Evolutionary conservation across 2,888 invertebrate species (phyloP), one percentile per base, ranked within the genome.

Genomic region (Calliphora vomitoria): DNA sequence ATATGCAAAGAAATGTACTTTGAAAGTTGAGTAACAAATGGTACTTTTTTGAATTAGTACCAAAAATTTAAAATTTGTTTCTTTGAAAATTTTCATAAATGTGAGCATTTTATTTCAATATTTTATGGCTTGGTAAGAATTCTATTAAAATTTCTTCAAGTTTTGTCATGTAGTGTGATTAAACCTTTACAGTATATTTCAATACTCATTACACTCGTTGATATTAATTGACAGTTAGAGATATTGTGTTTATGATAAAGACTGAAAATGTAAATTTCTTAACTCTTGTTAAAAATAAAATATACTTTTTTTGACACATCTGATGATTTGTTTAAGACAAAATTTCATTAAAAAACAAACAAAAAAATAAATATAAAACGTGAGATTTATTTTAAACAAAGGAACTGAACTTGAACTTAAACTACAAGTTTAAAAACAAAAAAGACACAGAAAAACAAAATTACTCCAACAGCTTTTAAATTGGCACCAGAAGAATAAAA

Each of bases 351-450:
- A 35, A 35, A 6, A 35, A 5, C 35, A 35, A 53, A 44, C 44
- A 44, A 44, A 44, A 11, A 25, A 11, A 55, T 75, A 75, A 25
- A 20, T 44, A 62, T 58, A 66, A 76, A 82, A 87, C 87, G 87
- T 87, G 87, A 87, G 72, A 41, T 85, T 82, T 66, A 85, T 87
- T 79, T 74, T 53, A 58, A 78, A 85, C 18, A 78, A 75, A 72
- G n/a, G 47, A 60, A 75, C 47, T 87, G 87, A 87, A 87, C 87
- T 87, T 87, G 87, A 87, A 87, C 84, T 85, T 79, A 82, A 85
- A 69, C 58, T 64, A 86, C 25, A 82, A 81, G 50, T 78, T 78
- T 44, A 83, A 71, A n/a, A n/a, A n/a, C n/a, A n/a, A n/a, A 13
- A 10, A 69, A 4, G 31, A n/a, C 3, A 76, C n/a, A 41, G 20